Percentiles rank a stretch among this genome's conserved stretches.
Evolutionary conservation across 1,140 invertebrate genomes (phyloP).

Genomic region (Musca domestica): DNA sequence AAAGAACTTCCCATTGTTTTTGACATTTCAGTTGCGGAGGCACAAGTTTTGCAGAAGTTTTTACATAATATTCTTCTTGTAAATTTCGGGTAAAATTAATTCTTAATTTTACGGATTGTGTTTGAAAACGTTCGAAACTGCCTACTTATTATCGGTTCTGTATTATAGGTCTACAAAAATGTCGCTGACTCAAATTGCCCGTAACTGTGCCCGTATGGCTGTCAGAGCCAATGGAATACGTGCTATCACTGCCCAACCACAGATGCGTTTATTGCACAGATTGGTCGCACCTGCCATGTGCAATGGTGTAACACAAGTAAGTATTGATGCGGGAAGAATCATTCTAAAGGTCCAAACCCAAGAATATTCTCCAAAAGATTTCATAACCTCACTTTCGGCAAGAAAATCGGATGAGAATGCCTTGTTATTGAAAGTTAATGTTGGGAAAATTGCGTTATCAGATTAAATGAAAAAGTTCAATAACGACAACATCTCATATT

Average conservation of each 20-base stretch:
- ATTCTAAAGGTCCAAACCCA: background rate
- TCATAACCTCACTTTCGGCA: constrained; percentile 23
- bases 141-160: background rate
- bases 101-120: background rate
- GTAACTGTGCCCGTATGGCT: constrained; percentile 46
- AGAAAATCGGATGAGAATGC: background rate
- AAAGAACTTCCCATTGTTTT: constrained; percentile 24
- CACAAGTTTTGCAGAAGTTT: constrained; percentile 26
- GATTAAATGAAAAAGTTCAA: background rate
- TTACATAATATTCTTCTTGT: constrained; percentile 31
- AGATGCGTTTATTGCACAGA: constrained; percentile 45
- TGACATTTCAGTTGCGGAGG: constrained; percentile 25
- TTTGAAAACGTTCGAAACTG: background rate
- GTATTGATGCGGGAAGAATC: background rate
- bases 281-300: constrained; percentile 39
- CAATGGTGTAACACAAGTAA: constrained; percentile 43
- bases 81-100: constrained; percentile 11
- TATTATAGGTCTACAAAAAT: constrained; percentile 12
- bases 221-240: constrained; percentile 38
- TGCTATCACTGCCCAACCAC: constrained; percentile 35
- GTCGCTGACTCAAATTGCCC: constrained; percentile 44
- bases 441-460: constrained; percentile 2
- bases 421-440: background rate
- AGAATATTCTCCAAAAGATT: background rate
- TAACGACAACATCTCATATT: too few relatives aligned